Conservation (phyloP, 2,888 invertebrate species). For the Euplexia lucipara region DNA sequence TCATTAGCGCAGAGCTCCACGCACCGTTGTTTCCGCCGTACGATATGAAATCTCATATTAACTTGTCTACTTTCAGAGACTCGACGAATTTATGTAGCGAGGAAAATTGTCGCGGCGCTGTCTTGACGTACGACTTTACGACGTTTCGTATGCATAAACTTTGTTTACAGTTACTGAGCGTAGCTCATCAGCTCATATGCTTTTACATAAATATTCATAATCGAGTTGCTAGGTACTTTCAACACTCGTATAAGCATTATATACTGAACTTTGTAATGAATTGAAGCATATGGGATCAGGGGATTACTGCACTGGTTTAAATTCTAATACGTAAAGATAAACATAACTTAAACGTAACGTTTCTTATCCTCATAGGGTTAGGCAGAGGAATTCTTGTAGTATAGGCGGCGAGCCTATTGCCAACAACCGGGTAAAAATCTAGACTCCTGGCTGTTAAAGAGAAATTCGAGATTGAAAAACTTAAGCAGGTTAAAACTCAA, state of each 20-base stretch:
- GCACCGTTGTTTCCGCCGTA: slow-evolving; percentile 70
- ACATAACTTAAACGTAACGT: too few relatives aligned
- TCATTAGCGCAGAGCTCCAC: slow-evolving; percentile 72
- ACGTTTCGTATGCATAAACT: slow-evolving; percentile 73
- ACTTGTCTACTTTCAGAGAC: slow-evolving; percentile 81
- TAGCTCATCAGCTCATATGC: slow-evolving; percentile 49
- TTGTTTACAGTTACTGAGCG: slow-evolving; percentile 60
- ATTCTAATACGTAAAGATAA: too few relatives aligned
- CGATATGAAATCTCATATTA: slow-evolving; percentile 83
- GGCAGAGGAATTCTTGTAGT: too few relatives aligned
- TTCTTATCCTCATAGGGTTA: too few relatives aligned
- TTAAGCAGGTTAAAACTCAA: too few relatives aligned
- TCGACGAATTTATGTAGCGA: slow-evolving; percentile 80
- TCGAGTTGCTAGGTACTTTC: slow-evolving; percentile 40
- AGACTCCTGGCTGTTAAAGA: too few relatives aligned
- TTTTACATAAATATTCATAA: slow-evolving; percentile 57
- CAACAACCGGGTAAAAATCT: too few relatives aligned
- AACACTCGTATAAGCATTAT: slow-evolving; percentile 27
- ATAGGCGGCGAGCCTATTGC: too few relatives aligned
- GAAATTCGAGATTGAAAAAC: too few relatives aligned
- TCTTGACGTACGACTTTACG: slow-evolving; percentile 75
- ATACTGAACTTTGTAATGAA: slow-evolving; percentile 37
- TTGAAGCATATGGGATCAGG: slow-evolving; percentile 24
- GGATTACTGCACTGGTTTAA: slow-evolving; percentile 26
- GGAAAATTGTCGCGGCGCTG: slow-evolving; percentile 77